These are phyloP conservation scores for Crenichthys baileyi DNA, from an alignment of 2,797 vertebrate genomes.

Conservation along the genomic window DNA sequence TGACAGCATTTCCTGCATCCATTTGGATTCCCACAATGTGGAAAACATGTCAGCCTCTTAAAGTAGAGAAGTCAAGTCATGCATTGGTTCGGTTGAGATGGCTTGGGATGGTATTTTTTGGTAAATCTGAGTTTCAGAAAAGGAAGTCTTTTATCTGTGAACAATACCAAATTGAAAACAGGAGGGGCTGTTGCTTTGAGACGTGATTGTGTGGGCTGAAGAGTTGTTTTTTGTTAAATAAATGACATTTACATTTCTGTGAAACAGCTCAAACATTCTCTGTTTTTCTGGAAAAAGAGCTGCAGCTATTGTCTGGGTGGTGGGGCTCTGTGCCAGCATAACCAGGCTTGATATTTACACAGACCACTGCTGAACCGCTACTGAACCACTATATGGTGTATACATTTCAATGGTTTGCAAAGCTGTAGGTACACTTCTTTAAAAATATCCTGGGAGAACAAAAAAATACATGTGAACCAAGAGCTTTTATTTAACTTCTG, in stretches of 20 bases:
- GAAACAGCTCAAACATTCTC: slow-evolving; percentile 50
- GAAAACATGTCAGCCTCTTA: slow-evolving; percentile 69
- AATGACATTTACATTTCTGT: slow-evolving; percentile 37
- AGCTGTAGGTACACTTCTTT: slow-evolving; percentile 26
- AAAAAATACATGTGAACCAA: not conserved
- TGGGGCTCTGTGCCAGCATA: slow-evolving; percentile 42
- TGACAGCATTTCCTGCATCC: slow-evolving; percentile 80
- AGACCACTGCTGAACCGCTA: slow-evolving; percentile 38
- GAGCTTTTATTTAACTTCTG: slow-evolving; percentile 13
- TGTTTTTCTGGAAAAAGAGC: slow-evolving; percentile 43
- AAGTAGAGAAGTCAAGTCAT: slow-evolving; percentile 60
- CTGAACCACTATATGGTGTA: slow-evolving; percentile 39
- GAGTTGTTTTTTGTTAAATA: slow-evolving; percentile 47
- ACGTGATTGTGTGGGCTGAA: slow-evolving; percentile 60
- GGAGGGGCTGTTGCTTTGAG: slow-evolving; percentile 41
- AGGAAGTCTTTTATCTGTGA: slow-evolving; percentile 64
- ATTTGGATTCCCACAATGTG: slow-evolving; percentile 73
- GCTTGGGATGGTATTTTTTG: slow-evolving; percentile 50
- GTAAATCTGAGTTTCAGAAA: slow-evolving; percentile 58
- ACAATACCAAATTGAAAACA: slow-evolving; percentile 71
- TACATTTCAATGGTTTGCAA: slow-evolving; percentile 34
- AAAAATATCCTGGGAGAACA: slow-evolving; percentile 20
- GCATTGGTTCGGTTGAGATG: slow-evolving; percentile 33
- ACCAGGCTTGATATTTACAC: slow-evolving; percentile 54
- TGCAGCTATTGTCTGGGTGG: slow-evolving; percentile 50